Conservation (phyloP, 1,140 invertebrate genomes). For the Ruditapes philippinarum region DNA sequence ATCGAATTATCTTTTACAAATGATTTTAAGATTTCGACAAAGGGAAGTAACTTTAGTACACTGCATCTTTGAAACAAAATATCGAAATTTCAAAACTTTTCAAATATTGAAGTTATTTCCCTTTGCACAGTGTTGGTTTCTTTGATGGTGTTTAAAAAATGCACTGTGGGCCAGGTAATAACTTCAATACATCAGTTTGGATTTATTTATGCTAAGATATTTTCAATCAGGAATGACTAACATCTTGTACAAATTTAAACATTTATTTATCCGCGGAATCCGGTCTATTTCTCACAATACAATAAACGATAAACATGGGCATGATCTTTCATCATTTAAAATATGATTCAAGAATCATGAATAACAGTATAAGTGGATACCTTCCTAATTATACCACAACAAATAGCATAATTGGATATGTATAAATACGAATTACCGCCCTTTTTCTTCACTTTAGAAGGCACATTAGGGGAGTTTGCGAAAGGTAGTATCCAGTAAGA, state of each 20-base stretch:
- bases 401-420: constrained; percentile 34
- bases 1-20: too few relatives aligned
- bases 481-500: constrained; percentile 38
- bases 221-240: not conserved
- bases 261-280: constrained; percentile 44
- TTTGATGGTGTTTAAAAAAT: too few relatives aligned
- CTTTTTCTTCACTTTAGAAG: constrained; percentile 45
- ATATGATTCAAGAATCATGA: constrained; percentile 31
- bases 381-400: constrained; percentile 16
- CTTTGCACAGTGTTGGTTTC: too few relatives aligned
- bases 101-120: too few relatives aligned
- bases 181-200: too few relatives aligned
- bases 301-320: constrained; percentile 40
- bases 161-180: too few relatives aligned
- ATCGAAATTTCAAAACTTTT: too few relatives aligned
- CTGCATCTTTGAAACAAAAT: too few relatives aligned
- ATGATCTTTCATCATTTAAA: constrained; percentile 9
- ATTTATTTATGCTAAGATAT: not conserved
- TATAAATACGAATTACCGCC: constrained; percentile 39
- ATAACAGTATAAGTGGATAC: constrained; percentile 38
- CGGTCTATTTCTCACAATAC: constrained; percentile 22
- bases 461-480: constrained; percentile 18
- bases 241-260: constrained; percentile 37
- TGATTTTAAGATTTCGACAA: too few relatives aligned
- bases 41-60: too few relatives aligned